Base-by-base conservation (phyloP, 2,888 invertebrate species). In the Drosophila prolongata region DNA sequence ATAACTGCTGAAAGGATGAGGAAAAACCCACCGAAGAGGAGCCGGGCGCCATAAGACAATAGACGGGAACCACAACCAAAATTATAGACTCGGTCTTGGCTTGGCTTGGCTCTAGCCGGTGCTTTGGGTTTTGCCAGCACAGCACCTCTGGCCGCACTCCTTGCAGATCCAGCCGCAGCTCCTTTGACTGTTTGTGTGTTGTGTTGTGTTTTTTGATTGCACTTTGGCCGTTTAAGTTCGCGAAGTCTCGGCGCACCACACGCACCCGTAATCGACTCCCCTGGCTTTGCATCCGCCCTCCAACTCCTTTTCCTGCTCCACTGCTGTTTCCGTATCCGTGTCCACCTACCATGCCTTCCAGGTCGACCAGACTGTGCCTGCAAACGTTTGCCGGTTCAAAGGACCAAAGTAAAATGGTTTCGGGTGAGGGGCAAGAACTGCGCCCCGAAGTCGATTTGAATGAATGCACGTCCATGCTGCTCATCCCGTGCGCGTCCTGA, bases 11-110 rank as follows among this genome's bases (percentile, higher is more conserved):
- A 19, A 30, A 47, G 16, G 40, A 46, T 38, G 3, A 11, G 37
- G 54, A 19, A 38, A 53, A 27, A 30, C 14, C 37, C 27, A 14
- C 30, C 24, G 11, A 54, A 27, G 37, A 9, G 68, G 53, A 50
- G 56, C 59, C 54, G 57, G 54, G 53, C 47, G 67, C 75, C 71
- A 76, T 70, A 76, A 87, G 83, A 84, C 83, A 84, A 84, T 85
- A 87, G 83, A 87, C 83, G 87, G 83, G 80, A 87, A 85, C 83
- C 83, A 89, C 84, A 85, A 88, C 89, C 83, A 75, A 89, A 85
- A 85, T 85, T 85, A 85, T 85, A 85, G 88, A 85, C 55, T 67
- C 67, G 16, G 24, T n/a, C 24, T 24, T 42, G 42, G 34, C 40
- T 47, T 46, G 46, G 58, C 44, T 46, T n/a, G 49, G 16, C 49